Percentiles rank a stretch among this genome's conserved stretches.
phyloP scores from a whole-genome alignment of 1,140 invertebrate species.

The Drosophila rhopaloa region DNA sequence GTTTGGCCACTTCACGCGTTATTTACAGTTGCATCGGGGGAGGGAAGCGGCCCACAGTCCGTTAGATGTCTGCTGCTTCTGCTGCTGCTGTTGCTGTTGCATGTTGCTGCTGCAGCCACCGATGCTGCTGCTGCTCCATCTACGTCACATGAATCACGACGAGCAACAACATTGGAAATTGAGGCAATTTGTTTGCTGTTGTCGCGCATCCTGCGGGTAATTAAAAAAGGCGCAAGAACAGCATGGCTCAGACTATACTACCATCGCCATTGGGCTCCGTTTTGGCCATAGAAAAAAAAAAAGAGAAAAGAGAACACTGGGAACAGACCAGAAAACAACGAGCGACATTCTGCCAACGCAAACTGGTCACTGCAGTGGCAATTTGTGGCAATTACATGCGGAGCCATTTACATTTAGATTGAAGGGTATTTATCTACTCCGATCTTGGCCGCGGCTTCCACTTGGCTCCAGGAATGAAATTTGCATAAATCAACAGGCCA shows the following conservation, averaged over 20 bases:
- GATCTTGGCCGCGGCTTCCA: conserved; percentile 35
- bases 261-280: conserved; percentile 34
- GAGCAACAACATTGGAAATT: conserved; percentile 81
- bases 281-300: conserved; percentile 37
- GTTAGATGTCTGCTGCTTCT: conserved; percentile 69
- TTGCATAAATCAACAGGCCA: conserved; percentile 54
- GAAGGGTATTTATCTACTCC: conserved; percentile 80
- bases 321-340: conserved; percentile 14
- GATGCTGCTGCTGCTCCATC: conserved; percentile 54
- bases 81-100: conserved; percentile 48
- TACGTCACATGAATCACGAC: conserved; percentile 81
- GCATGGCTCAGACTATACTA: conserved; percentile 41
- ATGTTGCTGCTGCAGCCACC: conserved; percentile 50
- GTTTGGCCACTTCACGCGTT: conserved; percentile 80
- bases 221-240: conserved; percentile 83
- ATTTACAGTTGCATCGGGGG: conserved; percentile 75
- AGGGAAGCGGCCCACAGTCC: conserved; percentile 59
- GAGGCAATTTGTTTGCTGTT: conserved; percentile 84
- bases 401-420: conserved; percentile 84
- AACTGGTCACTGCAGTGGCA: conserved; percentile 83
- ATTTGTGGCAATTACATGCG: conserved; percentile 84
- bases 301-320: background rate
- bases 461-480: conserved; percentile 43
- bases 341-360: conserved; percentile 56
- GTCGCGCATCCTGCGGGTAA: conserved; percentile 83